Conservation (phyloP, 2,888 invertebrate genomes). For the Mesodorylaimus sp. region DNA sequence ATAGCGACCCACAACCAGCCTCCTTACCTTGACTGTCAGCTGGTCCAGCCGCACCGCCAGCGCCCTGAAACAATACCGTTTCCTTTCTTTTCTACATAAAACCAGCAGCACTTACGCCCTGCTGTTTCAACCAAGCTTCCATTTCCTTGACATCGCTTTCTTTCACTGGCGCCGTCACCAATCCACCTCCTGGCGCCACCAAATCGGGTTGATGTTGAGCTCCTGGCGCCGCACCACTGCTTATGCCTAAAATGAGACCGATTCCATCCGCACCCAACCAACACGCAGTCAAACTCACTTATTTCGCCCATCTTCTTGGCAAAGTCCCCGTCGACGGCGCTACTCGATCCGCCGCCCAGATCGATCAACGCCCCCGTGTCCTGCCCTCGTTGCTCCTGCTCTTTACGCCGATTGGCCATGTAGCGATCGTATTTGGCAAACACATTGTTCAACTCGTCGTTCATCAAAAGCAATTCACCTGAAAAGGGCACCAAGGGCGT, state of each 20-base stretch:
- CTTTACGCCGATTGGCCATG: conserved; percentile 16
- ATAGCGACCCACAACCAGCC: not conserved
- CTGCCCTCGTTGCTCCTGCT: too few species aligned
- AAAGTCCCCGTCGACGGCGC: too few species aligned
- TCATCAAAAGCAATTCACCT: conserved; percentile 73
- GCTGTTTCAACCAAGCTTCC: conserved; percentile 12
- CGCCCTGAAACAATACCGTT: not conserved
- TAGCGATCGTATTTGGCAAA: conserved; percentile 52
- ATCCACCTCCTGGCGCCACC: not conserved
- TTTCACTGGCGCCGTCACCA: conserved; percentile 4
- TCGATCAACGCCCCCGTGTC: too few species aligned
- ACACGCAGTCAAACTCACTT: too few species aligned
- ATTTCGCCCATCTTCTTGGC: too few species aligned
- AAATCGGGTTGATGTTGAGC: too few species aligned
- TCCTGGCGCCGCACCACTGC: too few species aligned
- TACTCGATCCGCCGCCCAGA: too few species aligned
- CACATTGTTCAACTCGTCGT: conserved; percentile 85
- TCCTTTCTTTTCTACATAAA: too few species aligned
- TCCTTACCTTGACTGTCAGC: not conserved
- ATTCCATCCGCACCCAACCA: too few species aligned
- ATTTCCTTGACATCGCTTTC: conserved; percentile 9
- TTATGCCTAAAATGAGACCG: too few species aligned
- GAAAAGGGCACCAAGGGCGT: conserved; percentile 13
- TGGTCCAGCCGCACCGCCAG: not conserved
- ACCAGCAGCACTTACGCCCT: too few species aligned